A percentile compares a stretch with the other conserved stretches of the same genome.
Conservation (phyloP, 2,113 vertebrate species). For the Scytalopus superciliaris region DNA sequence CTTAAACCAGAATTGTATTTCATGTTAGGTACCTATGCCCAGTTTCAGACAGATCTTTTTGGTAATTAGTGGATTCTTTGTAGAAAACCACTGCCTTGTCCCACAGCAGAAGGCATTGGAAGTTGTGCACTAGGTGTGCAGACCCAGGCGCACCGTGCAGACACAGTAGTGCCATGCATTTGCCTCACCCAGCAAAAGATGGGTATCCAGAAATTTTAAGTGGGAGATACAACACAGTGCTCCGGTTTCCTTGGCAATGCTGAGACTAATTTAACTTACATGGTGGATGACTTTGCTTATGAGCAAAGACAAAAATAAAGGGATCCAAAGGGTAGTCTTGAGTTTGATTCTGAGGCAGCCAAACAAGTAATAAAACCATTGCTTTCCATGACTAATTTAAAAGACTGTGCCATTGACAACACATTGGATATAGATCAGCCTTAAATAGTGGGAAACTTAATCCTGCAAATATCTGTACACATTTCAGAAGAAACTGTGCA, state of each 20-base stretch:
- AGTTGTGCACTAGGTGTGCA: background rate
- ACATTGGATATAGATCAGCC: background rate
- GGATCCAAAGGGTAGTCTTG: background rate
- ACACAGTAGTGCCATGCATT: background rate
- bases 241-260: background rate
- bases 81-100: background rate
- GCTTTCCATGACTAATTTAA: background rate
- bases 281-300: background rate
- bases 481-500: background rate
- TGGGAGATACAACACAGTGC: background rate
- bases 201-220: background rate
- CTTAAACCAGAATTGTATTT: background rate
- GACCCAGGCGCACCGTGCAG: background rate
- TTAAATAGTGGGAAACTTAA: background rate
- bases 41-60: background rate
- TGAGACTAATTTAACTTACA: background rate
- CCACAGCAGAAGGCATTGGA: background rate
- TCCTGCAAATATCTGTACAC: background rate
- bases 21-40: background rate
- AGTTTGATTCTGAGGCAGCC: background rate
- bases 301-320: background rate
- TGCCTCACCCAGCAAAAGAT: background rate
- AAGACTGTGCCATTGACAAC: background rate
- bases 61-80: background rate
- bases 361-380: background rate